Conservation (phyloP, 23 tunicate species). For the Clavelina lepadiformis region DNA sequence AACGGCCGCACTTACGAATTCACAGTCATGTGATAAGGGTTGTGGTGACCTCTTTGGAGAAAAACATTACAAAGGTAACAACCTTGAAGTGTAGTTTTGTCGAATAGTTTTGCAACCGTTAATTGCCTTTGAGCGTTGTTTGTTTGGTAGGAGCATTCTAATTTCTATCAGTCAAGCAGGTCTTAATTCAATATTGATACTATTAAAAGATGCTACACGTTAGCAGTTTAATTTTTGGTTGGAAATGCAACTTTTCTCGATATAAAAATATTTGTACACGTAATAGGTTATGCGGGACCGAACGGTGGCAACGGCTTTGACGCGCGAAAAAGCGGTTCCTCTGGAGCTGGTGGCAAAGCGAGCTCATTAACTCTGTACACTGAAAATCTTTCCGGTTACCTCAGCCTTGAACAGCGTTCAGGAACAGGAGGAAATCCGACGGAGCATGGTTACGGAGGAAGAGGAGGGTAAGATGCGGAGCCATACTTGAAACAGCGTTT, state of each 20-base stretch:
- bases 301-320: slow-evolving; percentile 14
- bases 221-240: too few relatives aligned
- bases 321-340: slow-evolving; percentile 8
- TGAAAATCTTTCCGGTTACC: slow-evolving; percentile 6
- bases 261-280: too few relatives aligned
- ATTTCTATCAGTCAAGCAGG: too few relatives aligned
- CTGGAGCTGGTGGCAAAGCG: slow-evolving; percentile 22
- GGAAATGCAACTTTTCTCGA: too few relatives aligned
- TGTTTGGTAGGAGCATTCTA: too few relatives aligned
- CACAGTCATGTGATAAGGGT: slow-evolving; percentile 6
- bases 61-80: slow-evolving; percentile 5
- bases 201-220: too few relatives aligned
- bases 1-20: slow-evolving; percentile 12
- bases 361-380: slow-evolving; percentile 11
- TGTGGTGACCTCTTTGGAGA: slow-evolving; percentile 35
- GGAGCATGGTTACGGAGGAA: slow-evolving; percentile 22
- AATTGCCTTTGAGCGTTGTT: too few relatives aligned
- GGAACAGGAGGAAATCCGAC: slow-evolving; percentile 24
- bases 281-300: slow-evolving; percentile 34
- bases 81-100: too few relatives aligned
- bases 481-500: background rate
- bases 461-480: slow-evolving; percentile 16
- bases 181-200: too few relatives aligned
- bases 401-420: slow-evolving; percentile 5
- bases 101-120: background rate